A percentile compares a stretch with the other conserved stretches of the same genome.
phyloP scores from a whole-genome alignment of 37 sponge, comb jelly and placozoan species.

The Eunapius fragilis region DNA sequence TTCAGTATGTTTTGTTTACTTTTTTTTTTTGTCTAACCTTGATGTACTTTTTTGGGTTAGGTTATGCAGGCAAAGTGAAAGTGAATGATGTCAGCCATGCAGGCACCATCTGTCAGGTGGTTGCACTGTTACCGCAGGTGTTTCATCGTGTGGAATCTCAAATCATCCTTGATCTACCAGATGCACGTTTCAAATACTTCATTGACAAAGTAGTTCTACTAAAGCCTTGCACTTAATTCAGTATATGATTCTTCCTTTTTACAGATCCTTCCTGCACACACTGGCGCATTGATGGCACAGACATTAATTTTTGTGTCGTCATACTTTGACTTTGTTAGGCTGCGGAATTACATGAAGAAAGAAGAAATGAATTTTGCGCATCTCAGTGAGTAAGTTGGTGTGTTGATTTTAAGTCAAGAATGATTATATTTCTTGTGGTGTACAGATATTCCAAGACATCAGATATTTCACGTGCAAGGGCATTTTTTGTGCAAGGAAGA shows the following conservation, averaged over 20 bases:
- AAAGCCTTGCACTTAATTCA: not conserved
- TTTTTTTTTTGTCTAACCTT: not conserved
- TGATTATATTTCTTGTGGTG: not conserved
- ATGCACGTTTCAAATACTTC: conserved; percentile 75
- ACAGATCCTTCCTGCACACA: conserved; percentile 79
- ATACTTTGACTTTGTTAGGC: conserved; percentile 94
- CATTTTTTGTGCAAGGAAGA: conserved; percentile 71
- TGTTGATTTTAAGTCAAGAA: not conserved
- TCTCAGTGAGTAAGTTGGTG: conserved; percentile 75
- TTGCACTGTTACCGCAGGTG: conserved; percentile 51
- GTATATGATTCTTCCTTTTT: too few species aligned
- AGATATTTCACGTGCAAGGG: conserved; percentile 69
- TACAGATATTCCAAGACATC: conserved; percentile 73
- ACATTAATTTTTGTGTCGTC: conserved; percentile 83
- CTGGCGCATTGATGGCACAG: conserved; percentile 51
- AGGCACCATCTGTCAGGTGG: conserved; percentile 70
- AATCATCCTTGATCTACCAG: conserved; percentile 54
- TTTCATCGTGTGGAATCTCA: conserved; percentile 63
- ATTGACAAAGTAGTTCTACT: conserved; percentile 46
- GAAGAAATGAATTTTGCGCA: conserved; percentile 64
- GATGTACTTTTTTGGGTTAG: not conserved
- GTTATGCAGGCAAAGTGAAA: conserved; percentile 69
- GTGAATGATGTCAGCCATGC: conserved; percentile 3
- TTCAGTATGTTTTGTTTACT: conserved; percentile 39
- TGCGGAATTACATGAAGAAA: conserved; percentile 88